A percentile compares a stretch with the other conserved stretches of the same genome.
Conservation (phyloP, 2,113 vertebrate genomes). For the Paramormyrops kingsleyae region DNA sequence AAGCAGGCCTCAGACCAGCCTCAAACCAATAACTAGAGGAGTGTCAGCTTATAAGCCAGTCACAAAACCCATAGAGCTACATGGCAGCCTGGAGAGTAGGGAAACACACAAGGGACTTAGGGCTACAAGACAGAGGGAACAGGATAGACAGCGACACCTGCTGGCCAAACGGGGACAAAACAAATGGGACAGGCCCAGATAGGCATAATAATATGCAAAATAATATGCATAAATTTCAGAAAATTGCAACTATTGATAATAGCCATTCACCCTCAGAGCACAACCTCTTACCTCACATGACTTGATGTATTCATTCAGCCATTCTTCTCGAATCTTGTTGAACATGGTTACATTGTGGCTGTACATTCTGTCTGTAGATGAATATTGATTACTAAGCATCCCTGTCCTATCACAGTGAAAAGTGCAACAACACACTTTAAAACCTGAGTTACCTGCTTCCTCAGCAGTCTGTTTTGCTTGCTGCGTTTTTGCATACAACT, state of each 20-base stretch:
- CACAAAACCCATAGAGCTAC: neutral
- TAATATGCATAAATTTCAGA: neutral
- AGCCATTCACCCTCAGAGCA: neutral
- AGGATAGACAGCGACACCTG: neutral
- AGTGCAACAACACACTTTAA: constrained; percentile 8
- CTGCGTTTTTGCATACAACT: constrained; percentile 81
- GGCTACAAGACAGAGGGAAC: neutral
- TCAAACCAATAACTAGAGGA: neutral
- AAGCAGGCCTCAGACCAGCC: neutral
- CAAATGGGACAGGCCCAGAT: neutral
- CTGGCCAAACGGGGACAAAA: neutral
- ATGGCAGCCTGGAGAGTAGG: neutral
- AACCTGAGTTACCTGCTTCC: constrained; percentile 81
- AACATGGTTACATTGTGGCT: constrained; percentile 60
- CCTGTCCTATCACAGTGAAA: neutral
- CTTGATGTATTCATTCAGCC: constrained; percentile 77
- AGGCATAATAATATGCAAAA: neutral
- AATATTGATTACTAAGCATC: neutral
- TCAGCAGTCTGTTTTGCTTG: constrained; percentile 80
- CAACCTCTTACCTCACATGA: constrained; percentile 73
- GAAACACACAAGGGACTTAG: neutral
- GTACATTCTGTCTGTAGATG: constrained; percentile 68
- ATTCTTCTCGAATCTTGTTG: constrained; percentile 76
- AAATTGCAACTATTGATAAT: neutral
- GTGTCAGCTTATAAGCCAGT: neutral